Conservation (phyloP, 2,888 invertebrate species). For the Rhorus exstirpatorius region DNA sequence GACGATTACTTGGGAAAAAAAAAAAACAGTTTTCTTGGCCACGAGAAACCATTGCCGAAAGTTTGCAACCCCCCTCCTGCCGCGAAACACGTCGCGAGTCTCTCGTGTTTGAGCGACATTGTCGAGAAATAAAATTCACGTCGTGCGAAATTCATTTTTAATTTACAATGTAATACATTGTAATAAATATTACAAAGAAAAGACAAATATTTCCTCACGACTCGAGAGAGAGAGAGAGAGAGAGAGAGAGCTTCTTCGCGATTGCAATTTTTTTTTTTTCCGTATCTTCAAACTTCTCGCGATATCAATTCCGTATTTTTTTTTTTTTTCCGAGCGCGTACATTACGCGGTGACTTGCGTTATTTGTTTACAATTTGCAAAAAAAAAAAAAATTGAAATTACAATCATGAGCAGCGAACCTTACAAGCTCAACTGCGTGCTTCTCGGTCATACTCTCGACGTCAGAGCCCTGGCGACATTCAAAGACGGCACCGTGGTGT, state of each 20-base stretch:
- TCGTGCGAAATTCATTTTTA: background rate
- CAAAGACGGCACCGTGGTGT: conserved; percentile 91
- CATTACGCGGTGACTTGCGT: conserved; percentile 61
- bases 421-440: conserved; percentile 93
- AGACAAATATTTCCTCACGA: background rate
- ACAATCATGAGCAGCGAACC: conserved; percentile 81
- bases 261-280: background rate
- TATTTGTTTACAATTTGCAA: conserved; percentile 37
- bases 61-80: too few species aligned
- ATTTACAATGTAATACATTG: background rate
- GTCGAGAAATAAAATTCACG: background rate
- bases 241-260: background rate
- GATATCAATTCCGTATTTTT: too few species aligned
- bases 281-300: background rate
- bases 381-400: too few species aligned
- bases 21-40: too few species aligned
- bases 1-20: too few species aligned
- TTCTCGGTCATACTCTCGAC: conserved; percentile 94
- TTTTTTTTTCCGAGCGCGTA: background rate
- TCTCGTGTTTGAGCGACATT: too few species aligned
- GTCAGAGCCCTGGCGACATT: conserved; percentile 91
- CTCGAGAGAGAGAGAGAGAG: too few species aligned
- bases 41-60: too few species aligned
- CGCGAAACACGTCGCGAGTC: too few species aligned
- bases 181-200: background rate